Conservation (phyloP, 2,888 invertebrate genomes). For the Tenthredo scrophulariae region DNA sequence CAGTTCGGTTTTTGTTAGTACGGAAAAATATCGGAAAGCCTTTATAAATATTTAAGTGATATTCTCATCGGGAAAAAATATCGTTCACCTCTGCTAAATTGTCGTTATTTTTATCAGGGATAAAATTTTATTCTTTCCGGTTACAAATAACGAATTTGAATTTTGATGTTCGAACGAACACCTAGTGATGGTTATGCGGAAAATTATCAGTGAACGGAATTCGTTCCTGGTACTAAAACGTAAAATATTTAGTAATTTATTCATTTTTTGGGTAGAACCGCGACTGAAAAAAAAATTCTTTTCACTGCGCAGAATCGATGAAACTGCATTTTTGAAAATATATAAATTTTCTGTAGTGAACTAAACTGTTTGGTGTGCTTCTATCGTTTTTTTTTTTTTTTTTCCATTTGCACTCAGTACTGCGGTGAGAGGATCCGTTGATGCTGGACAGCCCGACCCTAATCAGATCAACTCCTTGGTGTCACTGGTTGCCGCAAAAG, state of each 20-base stretch:
- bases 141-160: no score
- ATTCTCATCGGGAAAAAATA: no score
- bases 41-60: no score
- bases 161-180: no score
- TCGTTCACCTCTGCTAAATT: no score
- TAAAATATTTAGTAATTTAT: neutral
- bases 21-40: neutral
- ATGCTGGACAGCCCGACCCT: slow-evolving; percentile 74
- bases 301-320: neutral
- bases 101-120: no score
- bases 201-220: neutral
- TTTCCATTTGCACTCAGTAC: slow-evolving; percentile 66
- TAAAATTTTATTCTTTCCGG: no score
- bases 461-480: slow-evolving; percentile 70
- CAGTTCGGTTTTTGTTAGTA: neutral
- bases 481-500: slow-evolving; percentile 68
- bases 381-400: neutral
- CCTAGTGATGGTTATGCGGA: neutral
- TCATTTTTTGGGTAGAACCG: neutral
- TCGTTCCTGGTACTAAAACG: neutral
- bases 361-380: neutral
- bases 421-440: slow-evolving; percentile 75
- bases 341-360: neutral
- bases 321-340: neutral
- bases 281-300: neutral